Evolutionary conservation across 2,113 vertebrate genomes (phyloP), one percentile per base, ranked within the genome.

Genomic region (Hippocampus zosterae): DNA sequence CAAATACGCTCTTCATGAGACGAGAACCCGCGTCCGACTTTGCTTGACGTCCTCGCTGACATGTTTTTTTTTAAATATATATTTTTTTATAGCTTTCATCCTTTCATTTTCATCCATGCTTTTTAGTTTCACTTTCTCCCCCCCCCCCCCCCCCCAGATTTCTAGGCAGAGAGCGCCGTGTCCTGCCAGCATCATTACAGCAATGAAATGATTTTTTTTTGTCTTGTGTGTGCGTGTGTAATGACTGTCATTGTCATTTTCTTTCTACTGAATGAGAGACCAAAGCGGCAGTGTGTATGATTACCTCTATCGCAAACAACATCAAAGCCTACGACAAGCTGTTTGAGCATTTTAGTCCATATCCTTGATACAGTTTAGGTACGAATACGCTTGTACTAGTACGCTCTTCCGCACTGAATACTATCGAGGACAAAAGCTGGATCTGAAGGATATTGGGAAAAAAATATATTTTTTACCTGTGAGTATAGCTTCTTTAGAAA

Each of bases 231-330:
- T 33, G 27, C 8, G 57, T 7, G 8, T 33, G 27, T 27, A 57
- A 25, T 60, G 57, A 60, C 57, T 60, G 57, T 33, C 57, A 33
- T 60, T 60, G 55, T 57, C 23, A 57, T 33, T 60, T 60, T 60
- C 27, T 29, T 60, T 60, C 57, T 8, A 60, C 9, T 33, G 57
- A 60, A 33, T 8, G 16, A 18, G 13, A 59, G 57, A 60, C 57
- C 57, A 60, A 60, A 60, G 27, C 57, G 37, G 57, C 27, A 33
- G 27, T 33, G 27, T 60, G 15, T 3, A 9, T 55, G 21, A 55
- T 55, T 55, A 55, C 52, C 8, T 55, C 21, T 11, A 55, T 23
- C 52, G 52, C 52, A 55, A 55, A 55, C 52, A 23, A 55, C 21
- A 55, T 55, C 21, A 23, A 60, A 33, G 57, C 15, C 29, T 8